Conservation (phyloP, 2,797 vertebrate genomes). For the Chelon labrosus region DNA sequence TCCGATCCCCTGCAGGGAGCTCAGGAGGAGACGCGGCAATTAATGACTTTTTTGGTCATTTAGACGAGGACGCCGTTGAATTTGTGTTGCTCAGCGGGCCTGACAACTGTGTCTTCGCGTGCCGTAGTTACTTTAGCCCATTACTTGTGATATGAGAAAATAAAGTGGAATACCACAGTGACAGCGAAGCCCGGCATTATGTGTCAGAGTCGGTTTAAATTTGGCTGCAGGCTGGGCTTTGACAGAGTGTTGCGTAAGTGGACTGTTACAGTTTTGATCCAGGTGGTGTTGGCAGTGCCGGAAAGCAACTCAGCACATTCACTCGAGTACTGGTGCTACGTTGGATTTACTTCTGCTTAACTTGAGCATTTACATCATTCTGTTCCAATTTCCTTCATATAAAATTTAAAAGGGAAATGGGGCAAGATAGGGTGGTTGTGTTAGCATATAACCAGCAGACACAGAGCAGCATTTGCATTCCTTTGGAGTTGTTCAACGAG, state of each 20-base stretch:
- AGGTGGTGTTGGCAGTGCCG: background rate
- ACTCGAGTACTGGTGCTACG: background rate
- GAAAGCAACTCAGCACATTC: constrained; percentile 4
- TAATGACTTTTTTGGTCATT: constrained; percentile 76
- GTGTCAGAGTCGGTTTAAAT: constrained; percentile 37
- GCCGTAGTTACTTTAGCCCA: constrained; percentile 43
- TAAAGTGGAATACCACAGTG: constrained; percentile 38
- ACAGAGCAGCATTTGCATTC: no score
- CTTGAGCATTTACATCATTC: background rate
- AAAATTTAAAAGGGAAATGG: background rate
- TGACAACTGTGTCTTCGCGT: constrained; percentile 56
- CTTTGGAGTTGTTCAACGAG: no score
- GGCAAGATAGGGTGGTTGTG: no score
- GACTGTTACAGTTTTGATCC: constrained; percentile 22
- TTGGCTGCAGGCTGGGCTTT: constrained; percentile 18
- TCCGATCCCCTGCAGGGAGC: constrained; percentile 71
- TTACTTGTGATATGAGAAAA: constrained; percentile 59
- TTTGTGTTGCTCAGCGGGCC: constrained; percentile 48
- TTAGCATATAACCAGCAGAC: no score
- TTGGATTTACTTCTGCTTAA: constrained; percentile 1
- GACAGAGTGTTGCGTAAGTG: background rate
- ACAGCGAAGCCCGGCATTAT: constrained; percentile 26
- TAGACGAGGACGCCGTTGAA: constrained; percentile 46
- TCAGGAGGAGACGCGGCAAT: constrained; percentile 66
- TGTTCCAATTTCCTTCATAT: background rate